Conservation (phyloP, 2,888 invertebrate species). For the Amphimallon solstitiale region DNA sequence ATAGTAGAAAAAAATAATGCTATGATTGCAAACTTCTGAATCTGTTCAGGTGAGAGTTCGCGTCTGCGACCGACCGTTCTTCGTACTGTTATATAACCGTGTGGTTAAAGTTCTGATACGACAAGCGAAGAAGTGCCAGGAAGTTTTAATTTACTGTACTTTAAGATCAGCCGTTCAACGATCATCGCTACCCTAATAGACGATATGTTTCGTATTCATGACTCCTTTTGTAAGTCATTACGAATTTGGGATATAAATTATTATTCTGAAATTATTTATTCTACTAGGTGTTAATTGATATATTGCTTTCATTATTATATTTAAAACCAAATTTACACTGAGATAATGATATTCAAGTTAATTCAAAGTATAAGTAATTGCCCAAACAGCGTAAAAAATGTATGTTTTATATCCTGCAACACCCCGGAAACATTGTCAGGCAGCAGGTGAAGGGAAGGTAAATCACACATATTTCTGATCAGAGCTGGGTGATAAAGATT, state of each 20-base stretch:
- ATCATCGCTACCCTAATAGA: slow-evolving; percentile 39
- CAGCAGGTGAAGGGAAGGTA: too few relatives aligned
- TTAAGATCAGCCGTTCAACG: slow-evolving; percentile 46
- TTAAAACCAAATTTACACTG: too few relatives aligned
- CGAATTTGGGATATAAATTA: not conserved
- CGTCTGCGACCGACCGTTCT: slow-evolving; percentile 4
- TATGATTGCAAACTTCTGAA: not conserved
- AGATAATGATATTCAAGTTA: too few relatives aligned
- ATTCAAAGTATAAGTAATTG: too few relatives aligned
- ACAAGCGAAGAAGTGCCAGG: slow-evolving; percentile 40
- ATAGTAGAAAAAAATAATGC: slow-evolving; percentile 3
- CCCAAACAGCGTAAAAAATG: too few relatives aligned
- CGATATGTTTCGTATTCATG: slow-evolving; percentile 22
- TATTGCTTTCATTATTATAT: too few relatives aligned
- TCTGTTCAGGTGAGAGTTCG: not conserved
- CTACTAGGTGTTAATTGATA: too few relatives aligned
- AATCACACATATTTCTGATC: too few relatives aligned
- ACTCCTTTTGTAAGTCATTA: slow-evolving; percentile 10
- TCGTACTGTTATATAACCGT: slow-evolving; percentile 11
- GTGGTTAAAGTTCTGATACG: slow-evolving; percentile 23
- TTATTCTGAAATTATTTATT: slow-evolving; percentile 5
- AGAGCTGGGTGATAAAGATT: too few relatives aligned
- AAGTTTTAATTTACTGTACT: slow-evolving; percentile 47
- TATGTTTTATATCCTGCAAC: too few relatives aligned
- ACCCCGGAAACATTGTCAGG: too few relatives aligned